Percentiles rank a stretch among this genome's conserved stretches.
phyloP scores from a whole-genome alignment of 2,113 vertebrate species.

The Nothocercus julius region DNA sequence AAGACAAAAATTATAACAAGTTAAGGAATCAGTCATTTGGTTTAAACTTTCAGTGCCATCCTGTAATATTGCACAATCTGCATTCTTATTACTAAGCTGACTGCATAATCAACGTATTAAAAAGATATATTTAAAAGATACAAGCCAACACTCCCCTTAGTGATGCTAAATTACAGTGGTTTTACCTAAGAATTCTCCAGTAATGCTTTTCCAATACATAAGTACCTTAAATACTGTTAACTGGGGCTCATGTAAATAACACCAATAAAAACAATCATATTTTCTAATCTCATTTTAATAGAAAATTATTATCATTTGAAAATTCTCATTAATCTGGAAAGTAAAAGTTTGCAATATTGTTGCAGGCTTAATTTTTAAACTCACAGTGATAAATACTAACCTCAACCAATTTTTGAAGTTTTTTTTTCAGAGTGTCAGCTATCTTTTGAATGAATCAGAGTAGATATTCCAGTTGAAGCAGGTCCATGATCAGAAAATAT shows the following conservation, averaged over 20 bases:
- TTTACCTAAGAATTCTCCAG: not conserved
- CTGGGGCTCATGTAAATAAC: not conserved
- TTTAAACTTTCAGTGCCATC: not conserved
- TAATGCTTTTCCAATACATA: not conserved
- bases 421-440: not conserved
- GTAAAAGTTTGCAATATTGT: not conserved
- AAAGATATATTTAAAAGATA: not conserved
- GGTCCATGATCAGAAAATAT: not conserved
- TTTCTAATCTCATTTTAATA: not conserved
- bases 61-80: not conserved
- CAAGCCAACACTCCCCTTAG: not conserved
- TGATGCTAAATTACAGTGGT: not conserved
- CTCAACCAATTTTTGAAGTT: not conserved
- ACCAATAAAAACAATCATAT: not conserved
- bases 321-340: not conserved
- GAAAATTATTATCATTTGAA: not conserved
- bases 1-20: not conserved
- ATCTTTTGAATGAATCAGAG: not conserved
- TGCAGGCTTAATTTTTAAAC: slow-evolving; percentile 19
- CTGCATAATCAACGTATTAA: not conserved
- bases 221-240: not conserved
- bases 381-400: not conserved
- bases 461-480: not conserved
- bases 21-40: not conserved
- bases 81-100: not conserved